Evolutionary conservation across 1,140 invertebrate genomes (phyloP).

Genomic region (Drosophila punjabiensis): DNA sequence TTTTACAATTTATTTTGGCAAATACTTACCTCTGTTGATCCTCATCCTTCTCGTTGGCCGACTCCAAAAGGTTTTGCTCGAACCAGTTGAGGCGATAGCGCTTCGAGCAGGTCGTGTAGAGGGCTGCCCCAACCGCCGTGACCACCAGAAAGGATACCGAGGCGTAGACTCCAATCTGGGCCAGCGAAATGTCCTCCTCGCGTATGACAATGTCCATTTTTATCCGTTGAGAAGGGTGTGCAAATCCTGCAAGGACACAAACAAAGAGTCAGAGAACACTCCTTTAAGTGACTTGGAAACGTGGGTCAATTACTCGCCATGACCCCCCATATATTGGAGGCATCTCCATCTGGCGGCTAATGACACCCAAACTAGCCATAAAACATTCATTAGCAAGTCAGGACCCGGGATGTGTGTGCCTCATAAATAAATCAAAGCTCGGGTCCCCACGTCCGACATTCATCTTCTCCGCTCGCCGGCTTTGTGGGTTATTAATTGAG

Average conservation of each 20-base stretch:
- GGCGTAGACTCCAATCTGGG: slow-evolving; percentile 82
- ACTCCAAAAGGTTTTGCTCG: slow-evolving; percentile 86
- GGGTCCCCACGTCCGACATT: slow-evolving; percentile 14
- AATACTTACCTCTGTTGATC: slow-evolving; percentile 76
- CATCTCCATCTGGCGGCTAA: slow-evolving; percentile 36
- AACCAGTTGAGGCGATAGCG: slow-evolving; percentile 87
- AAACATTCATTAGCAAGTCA: slow-evolving; percentile 69
- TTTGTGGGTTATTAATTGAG: slow-evolving; percentile 69
- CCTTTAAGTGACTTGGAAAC: slow-evolving; percentile 8
- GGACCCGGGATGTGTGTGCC: slow-evolving; percentile 18
- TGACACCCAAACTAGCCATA: slow-evolving; percentile 59
- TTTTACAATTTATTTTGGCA: neutral
- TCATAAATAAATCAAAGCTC: slow-evolving; percentile 69
- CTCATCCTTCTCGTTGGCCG: slow-evolving; percentile 84
- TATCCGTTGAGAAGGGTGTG: neutral
- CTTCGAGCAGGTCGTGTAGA: slow-evolving; percentile 86
- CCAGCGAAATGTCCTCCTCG: slow-evolving; percentile 80
- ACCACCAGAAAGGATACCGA: slow-evolving; percentile 82
- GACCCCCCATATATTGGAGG: slow-evolving; percentile 17
- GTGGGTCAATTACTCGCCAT: slow-evolving; percentile 37
- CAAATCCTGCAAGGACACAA: neutral
- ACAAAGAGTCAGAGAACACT: neutral
- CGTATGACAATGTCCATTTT: slow-evolving; percentile 82
- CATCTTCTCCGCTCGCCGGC: slow-evolving; percentile 10
- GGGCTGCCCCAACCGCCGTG: slow-evolving; percentile 80